Base-by-base conservation (phyloP, 2,888 invertebrate species). In the Apamea monoglypha region DNA sequence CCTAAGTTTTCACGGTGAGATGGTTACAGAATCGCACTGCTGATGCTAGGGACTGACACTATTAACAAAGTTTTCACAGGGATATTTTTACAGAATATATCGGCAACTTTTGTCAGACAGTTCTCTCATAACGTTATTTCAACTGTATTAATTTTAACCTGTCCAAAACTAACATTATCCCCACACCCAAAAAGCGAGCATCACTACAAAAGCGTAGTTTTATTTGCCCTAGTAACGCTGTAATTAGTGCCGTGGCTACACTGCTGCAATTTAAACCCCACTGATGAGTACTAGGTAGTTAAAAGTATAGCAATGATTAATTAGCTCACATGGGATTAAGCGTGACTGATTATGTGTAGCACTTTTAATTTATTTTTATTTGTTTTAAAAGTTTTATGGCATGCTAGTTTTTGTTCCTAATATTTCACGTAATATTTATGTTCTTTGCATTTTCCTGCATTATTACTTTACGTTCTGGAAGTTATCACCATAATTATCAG, bases 191-290 rank as follows among this genome's bases (percentile, higher is more conserved):
- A 82, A 83, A 66, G n/a, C 44, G 21, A 70, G 70, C 50, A 74
- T 61, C 50, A 69, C 50, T 36, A 73, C 50, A 81, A 72, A 64
- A 67, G 56, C 53, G 50, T 67, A 63, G 72, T 82, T 78, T 86
- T 83, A 82, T 84, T 86, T 86, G 64, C 61, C 21, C 72, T 56
- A 63, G 83, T 68, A 78, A 74, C 76, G 18, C 70, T 75, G 76
- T 87, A 88, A 87, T 88, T 88, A 86, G 87, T 86, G 67, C 40
- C 47, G 86, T 67, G 64, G 84, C 63, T 68, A 86, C 86, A 75
- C 40, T 63, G 66, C 40, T 82, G 80, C 84, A 70, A 77, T 84
- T 79, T 79, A 63, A 79, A 76, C 71, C 74, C 56, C 73, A 66
- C 80, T 88, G 82, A 77, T 86, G 82, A 82, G 81, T 80, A 76